These are phyloP conservation scores for Pristionchus japonicus DNA, from an alignment of 2,888 invertebrate genomes.

Conservation along the genomic window DNA sequence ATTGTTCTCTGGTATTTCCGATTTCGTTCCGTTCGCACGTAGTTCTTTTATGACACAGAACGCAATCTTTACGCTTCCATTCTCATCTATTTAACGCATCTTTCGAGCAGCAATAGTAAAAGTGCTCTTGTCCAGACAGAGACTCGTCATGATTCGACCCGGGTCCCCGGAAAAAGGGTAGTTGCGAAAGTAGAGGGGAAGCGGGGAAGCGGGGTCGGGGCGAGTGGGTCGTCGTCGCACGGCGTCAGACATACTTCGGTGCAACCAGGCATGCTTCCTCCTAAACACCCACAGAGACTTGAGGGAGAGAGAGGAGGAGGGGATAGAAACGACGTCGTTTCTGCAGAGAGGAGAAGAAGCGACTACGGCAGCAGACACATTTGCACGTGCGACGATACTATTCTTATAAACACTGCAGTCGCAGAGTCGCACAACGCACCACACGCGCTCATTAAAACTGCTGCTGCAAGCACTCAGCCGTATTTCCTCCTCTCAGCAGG, in stretches of 20 bases:
- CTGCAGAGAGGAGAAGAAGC: not conserved
- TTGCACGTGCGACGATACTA: not conserved
- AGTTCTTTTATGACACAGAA: too few relatives aligned
- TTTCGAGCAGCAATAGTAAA: too few relatives aligned
- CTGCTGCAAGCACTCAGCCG: not conserved
- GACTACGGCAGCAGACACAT: not conserved
- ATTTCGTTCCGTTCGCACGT: too few relatives aligned
- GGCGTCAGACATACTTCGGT: conserved; percentile 18
- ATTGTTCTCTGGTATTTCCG: too few relatives aligned
- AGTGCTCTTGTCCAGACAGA: not conserved
- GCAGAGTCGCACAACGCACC: too few relatives aligned
- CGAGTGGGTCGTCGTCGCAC: not conserved
- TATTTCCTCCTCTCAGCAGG: not conserved
- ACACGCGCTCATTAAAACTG: not conserved
- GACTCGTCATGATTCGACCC: not conserved
- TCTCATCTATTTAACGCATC: not conserved
- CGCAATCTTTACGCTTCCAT: too few relatives aligned
- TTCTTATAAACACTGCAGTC: too few relatives aligned
- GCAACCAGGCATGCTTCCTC: conserved; percentile 13
- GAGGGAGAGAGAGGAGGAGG: not conserved
- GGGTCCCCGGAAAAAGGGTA: not conserved
- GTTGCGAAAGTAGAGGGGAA: not conserved
- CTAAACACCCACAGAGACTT: not conserved
- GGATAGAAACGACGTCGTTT: not conserved
- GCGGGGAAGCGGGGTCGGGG: not conserved